Conservation (phyloP, 2,113 vertebrate species). For the Chrysochloris asiatica region DNA sequence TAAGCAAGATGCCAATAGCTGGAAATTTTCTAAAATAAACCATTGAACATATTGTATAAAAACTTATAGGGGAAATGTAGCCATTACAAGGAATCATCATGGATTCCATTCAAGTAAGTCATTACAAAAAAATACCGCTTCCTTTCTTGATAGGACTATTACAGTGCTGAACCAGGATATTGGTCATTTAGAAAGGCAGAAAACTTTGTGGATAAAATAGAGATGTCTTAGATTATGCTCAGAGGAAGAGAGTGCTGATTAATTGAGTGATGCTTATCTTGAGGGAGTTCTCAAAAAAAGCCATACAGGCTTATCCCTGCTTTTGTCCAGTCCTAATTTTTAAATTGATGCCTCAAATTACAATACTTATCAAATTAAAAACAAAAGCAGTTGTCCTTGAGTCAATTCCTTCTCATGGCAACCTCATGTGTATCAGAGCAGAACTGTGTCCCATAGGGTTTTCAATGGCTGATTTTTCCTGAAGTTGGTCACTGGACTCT, state of each 20-base stretch:
- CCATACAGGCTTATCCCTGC: too few relatives aligned
- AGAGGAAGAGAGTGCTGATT: neutral
- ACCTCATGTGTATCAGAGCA: too few relatives aligned
- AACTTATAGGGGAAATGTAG: neutral
- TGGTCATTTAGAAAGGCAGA: conserved; percentile 21
- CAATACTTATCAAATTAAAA: neutral
- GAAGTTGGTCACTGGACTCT: too few relatives aligned
- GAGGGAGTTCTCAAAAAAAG: neutral
- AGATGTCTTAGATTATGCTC: neutral
- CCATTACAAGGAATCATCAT: neutral
- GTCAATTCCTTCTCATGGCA: too few relatives aligned
- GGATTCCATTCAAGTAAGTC: conserved; percentile 24
- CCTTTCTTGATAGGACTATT: neutral
- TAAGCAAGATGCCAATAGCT: neutral
- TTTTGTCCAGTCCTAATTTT: neutral
- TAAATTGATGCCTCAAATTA: neutral
- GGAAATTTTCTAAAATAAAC: neutral
- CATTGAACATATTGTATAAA: neutral
- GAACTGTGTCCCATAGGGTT: too few relatives aligned
- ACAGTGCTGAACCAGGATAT: neutral
- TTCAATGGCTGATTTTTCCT: too few relatives aligned
- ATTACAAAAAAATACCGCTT: conserved; percentile 40
- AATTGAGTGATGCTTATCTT: neutral
- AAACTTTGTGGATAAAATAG: neutral
- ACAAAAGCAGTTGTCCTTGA: too few relatives aligned